These are phyloP conservation scores for Lacerta viridis DNA, from an alignment of 2,797 vertebrate genomes.

Conservation along the genomic window DNA sequence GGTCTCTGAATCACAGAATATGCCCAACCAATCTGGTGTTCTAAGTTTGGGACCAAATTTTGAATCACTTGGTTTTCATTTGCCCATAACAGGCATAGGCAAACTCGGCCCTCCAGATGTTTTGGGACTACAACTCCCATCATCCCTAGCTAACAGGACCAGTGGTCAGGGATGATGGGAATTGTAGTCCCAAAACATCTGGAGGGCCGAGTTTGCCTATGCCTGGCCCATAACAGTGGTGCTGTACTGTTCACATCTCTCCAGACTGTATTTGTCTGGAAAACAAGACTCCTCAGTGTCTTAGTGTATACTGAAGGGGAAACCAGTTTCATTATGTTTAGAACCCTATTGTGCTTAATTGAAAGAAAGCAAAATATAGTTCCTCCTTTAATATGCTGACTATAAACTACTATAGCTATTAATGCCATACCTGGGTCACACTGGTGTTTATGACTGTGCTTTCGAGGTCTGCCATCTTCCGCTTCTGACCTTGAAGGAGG, in stretches of 20 bases:
- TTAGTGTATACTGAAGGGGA: not conserved
- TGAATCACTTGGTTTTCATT: not conserved
- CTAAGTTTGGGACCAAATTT: not conserved
- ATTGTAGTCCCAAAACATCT: too few species aligned
- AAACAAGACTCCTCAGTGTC: not conserved
- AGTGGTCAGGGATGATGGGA: too few species aligned
- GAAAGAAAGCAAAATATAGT: too few species aligned
- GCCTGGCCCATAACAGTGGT: not conserved
- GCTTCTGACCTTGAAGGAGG: conserved; percentile 37
- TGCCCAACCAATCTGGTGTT: not conserved
- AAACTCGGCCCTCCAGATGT: too few species aligned
- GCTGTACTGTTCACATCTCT: too few species aligned
- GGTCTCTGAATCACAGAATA: too few species aligned
- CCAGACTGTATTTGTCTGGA: not conserved
- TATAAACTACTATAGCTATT: conserved; percentile 18
- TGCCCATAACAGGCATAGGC: not conserved
- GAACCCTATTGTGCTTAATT: not conserved
- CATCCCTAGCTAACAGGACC: too few species aligned
- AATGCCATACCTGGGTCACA: conserved; percentile 69
- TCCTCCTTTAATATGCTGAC: not conserved
- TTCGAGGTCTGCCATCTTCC: conserved; percentile 68
- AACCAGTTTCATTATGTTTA: not conserved
- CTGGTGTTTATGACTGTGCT: conserved; percentile 63
- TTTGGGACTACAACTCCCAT: too few species aligned
- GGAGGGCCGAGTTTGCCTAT: not conserved